Conservation (phyloP, 23 tunicate genomes). For the Ciona savignyi region DNA sequence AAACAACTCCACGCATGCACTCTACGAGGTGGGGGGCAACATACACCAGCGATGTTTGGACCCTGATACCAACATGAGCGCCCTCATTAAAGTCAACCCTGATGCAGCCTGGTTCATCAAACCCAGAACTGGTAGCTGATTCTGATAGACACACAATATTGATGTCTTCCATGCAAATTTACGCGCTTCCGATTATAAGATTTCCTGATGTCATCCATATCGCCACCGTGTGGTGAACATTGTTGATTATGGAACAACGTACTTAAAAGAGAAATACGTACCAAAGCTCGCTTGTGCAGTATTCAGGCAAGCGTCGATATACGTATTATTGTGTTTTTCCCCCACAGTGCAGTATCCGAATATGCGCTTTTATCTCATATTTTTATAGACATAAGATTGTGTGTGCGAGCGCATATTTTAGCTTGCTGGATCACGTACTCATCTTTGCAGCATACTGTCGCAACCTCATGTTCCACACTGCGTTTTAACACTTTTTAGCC, state of each 20-base stretch:
- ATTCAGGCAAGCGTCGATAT: too few relatives aligned
- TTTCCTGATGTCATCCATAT: neutral
- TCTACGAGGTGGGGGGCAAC: constrained; percentile 85
- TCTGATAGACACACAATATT: neutral
- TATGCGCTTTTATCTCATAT: neutral
- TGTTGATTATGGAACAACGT: too few relatives aligned
- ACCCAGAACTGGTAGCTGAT: constrained; percentile 10
- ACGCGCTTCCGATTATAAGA: neutral
- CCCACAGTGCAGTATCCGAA: neutral
- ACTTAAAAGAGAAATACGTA: too few relatives aligned
- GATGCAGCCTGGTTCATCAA: constrained; percentile 73
- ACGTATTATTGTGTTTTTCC: too few relatives aligned
- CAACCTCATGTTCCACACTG: neutral
- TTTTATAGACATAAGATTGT: neutral
- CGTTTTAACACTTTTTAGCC: neutral
- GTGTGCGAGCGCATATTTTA: neutral
- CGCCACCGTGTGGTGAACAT: neutral
- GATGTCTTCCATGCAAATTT: neutral
- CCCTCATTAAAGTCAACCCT: constrained; percentile 58
- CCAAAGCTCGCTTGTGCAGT: too few relatives aligned
- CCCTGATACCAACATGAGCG: constrained; percentile 62
- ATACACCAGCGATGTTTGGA: constrained; percentile 82
- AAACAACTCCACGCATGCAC: constrained; percentile 47
- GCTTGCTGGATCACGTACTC: neutral
- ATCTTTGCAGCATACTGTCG: neutral